Evolutionary conservation across 2,113 vertebrate species (phyloP).

Genomic region (Sitta europaea): DNA sequence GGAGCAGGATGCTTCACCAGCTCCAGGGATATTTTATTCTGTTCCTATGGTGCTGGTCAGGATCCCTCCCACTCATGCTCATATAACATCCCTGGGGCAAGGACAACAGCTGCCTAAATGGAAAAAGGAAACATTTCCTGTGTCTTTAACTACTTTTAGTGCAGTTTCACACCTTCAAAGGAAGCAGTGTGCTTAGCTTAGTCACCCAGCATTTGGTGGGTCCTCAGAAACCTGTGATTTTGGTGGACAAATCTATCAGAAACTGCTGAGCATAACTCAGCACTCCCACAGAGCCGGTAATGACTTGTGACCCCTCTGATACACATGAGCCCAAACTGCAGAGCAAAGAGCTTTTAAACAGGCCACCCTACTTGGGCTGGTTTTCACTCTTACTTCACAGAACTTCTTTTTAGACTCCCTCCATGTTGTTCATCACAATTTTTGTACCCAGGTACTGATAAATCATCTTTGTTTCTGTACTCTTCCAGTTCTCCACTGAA

Average conservation of each 20-base stretch:
- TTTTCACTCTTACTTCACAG: background rate
- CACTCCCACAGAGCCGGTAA: background rate
- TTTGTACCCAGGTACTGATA: background rate
- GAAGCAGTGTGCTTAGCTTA: background rate
- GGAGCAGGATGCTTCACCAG: background rate
- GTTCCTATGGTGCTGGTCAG: background rate
- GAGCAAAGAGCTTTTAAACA: background rate
- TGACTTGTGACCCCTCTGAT: background rate
- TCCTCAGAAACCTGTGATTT: background rate
- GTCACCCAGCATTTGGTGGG: background rate
- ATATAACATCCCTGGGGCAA: slow-evolving; percentile 49
- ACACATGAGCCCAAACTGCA: background rate
- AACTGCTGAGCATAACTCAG: background rate
- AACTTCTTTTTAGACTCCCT: background rate
- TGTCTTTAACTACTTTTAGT: slow-evolving; percentile 43
- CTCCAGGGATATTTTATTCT: background rate
- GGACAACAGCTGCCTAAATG: slow-evolving; percentile 39
- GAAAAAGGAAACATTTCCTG: slow-evolving; percentile 63
- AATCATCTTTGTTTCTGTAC: background rate
- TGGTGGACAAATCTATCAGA: background rate
- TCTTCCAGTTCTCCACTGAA: background rate
- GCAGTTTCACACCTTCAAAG: slow-evolving; percentile 50
- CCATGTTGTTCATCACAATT: background rate
- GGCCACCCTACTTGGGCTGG: accelerated
- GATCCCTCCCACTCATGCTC: background rate